Evolutionary conservation across 2,113 vertebrate genomes (phyloP).

Genomic region (Tachysurus vachellii): DNA sequence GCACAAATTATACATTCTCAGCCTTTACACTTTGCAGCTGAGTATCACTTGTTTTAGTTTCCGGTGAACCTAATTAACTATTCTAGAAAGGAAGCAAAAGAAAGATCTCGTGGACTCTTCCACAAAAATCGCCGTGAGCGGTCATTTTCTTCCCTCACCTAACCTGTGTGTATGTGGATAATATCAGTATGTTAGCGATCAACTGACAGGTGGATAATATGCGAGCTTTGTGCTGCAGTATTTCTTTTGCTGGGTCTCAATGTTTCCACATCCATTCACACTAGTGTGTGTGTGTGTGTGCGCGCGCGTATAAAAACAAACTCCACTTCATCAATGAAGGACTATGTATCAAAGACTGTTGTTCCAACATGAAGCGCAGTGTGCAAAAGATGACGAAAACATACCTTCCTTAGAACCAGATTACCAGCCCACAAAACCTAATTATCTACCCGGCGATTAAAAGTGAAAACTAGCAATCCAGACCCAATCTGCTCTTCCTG

Average conservation of each 20-base stretch:
- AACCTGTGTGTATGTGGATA: not conserved
- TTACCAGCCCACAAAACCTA: not conserved
- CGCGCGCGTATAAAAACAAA: not conserved
- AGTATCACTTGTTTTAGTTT: not conserved
- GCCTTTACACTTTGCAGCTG: too few species aligned
- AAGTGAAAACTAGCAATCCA: not conserved
- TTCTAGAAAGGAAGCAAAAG: not conserved
- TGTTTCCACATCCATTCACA: not conserved
- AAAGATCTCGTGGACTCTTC: not conserved
- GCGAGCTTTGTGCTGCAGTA: not conserved
- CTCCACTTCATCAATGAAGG: not conserved
- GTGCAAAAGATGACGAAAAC: not conserved
- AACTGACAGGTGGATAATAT: not conserved
- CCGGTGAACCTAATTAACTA: not conserved
- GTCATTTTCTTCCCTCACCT: not conserved
- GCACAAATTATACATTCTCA: not conserved
- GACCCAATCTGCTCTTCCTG: not conserved
- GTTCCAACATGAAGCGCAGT: not conserved
- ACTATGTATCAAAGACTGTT: not conserved
- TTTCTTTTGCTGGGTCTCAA: not conserved
- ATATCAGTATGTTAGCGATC: not conserved
- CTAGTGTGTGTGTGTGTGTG: too few species aligned
- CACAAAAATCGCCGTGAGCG: not conserved
- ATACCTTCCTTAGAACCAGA: not conserved
- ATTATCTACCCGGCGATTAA: not conserved